Base-by-base conservation (phyloP, 1,140 invertebrate genomes). In the Riptortus pedestris region DNA sequence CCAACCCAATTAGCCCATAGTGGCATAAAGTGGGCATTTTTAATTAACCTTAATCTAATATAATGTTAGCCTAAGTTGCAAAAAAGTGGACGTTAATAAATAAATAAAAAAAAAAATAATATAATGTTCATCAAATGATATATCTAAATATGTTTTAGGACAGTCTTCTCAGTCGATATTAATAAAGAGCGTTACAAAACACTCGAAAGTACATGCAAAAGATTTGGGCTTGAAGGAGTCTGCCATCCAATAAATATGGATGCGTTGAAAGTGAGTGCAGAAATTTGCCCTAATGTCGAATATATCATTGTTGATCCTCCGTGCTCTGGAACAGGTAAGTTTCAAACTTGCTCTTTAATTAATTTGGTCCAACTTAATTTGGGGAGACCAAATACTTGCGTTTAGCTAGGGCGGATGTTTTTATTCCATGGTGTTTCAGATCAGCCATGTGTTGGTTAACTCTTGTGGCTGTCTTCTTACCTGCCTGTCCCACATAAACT, bases 261-360 rank as follows among this genome's bases (percentile, higher is more conserved):
- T 78, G 85, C 87, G 52, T 76, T 90, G 91, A 11, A 77, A 82
- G 64, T 72, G 79, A 26, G 73, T 76, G 0, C 75, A 83, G 28
- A 63, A 1, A 52, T 31, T 16, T 86, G 80, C 73, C 78, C 81
- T 24, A 77, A 86, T 71, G 86, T 96, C 0, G 83, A 93, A 74
- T 95, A 93, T 71, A 88, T 97, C 68, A 75, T 99, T 22, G 82
- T 98, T 0, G 96, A 99, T 80, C 94, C 95, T 3, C 92, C 91
- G 64, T 99, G 95, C 76, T 92, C 91, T 65, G 94, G 94, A 43
- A 92, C 91, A 75, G 96, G 96, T 84, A 80, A 73, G 31, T 38
- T 7, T 38, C 14, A 38, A 38, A 38, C 14, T 7, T n/a, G n/a
- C 68, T 73, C 69, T 28, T 60, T 65, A 57, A 43, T 52, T 59